These are phyloP conservation scores for Megamerina dolium DNA, from an alignment of 2,888 invertebrate genomes.

Conservation along the genomic window DNA sequence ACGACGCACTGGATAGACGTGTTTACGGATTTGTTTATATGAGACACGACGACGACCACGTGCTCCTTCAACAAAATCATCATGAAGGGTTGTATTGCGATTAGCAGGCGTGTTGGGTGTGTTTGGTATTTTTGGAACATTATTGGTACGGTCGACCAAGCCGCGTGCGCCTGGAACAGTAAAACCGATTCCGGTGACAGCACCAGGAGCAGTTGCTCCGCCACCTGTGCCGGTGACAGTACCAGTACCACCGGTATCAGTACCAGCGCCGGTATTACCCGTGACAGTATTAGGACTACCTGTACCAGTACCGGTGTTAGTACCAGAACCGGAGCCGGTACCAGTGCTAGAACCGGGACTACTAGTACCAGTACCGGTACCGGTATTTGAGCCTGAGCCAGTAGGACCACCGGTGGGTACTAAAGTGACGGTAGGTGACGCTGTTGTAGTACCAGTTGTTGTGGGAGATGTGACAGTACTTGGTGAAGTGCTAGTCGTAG, in stretches of 20 bases:
- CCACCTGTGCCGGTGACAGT: background rate
- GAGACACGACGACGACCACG: slow-evolving; percentile 6
- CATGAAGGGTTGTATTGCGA: too few relatives aligned
- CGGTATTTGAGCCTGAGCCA: background rate
- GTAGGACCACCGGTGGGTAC: background rate
- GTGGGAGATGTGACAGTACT: background rate
- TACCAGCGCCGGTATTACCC: background rate
- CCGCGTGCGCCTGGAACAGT: background rate
- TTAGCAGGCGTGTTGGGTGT: too few relatives aligned
- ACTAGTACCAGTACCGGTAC: too few relatives aligned
- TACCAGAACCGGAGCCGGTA: too few relatives aligned
- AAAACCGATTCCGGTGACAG: too few relatives aligned
- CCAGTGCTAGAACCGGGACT: too few relatives aligned
- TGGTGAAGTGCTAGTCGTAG: background rate
- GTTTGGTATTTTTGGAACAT: too few relatives aligned
- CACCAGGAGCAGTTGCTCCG: background rate
- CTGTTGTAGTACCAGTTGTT: background rate
- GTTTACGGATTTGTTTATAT: slow-evolving; percentile 2
- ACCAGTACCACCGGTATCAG: background rate
- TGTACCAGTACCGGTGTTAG: too few relatives aligned
- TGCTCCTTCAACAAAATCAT: background rate
- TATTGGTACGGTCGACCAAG: background rate
- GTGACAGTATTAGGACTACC: background rate
- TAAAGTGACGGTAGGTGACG: too few relatives aligned
- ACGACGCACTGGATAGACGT: slow-evolving; percentile 4